A percentile compares a stretch with the other conserved stretches of the same genome.
Conservation (phyloP, 2,113 vertebrate species). For the Dasypus novemcinctus region DNA sequence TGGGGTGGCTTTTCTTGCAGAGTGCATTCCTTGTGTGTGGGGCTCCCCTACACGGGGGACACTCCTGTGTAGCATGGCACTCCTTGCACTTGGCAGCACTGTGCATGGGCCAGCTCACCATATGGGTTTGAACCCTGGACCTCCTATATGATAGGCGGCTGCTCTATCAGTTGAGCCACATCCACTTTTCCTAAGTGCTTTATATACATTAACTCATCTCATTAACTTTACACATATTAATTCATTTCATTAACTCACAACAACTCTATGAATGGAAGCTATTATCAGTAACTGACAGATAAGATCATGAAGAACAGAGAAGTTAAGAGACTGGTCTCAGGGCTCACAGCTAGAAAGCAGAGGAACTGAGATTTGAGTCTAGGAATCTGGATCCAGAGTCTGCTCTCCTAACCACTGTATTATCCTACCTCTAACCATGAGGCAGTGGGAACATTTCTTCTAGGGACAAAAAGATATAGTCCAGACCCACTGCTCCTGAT, state of each 20-base stretch:
- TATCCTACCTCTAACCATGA: background rate
- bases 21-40: no score
- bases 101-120: no score
- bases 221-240: background rate
- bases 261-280: background rate
- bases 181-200: background rate
- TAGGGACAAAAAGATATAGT: background rate
- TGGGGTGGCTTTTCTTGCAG: no score
- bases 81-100: no score
- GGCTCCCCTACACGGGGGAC: no score
- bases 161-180: no score
- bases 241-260: background rate
- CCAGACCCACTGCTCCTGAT: background rate
- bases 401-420: background rate
- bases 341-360: background rate
- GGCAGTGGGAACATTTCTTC: background rate
- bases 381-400: background rate
- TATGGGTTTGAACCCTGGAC: no score
- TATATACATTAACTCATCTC: background rate
- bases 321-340: background rate
- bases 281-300: conserved; percentile 18
- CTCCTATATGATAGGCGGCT: no score
- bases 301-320: background rate
- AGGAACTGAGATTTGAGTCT: background rate
- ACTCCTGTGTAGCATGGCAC: no score